A percentile compares a stretch with the other conserved stretches of the same genome.
These are phyloP conservation scores for Cyphomyrus discorhynchus DNA, from an alignment of 2,113 vertebrate species.

Conservation along the genomic window DNA sequence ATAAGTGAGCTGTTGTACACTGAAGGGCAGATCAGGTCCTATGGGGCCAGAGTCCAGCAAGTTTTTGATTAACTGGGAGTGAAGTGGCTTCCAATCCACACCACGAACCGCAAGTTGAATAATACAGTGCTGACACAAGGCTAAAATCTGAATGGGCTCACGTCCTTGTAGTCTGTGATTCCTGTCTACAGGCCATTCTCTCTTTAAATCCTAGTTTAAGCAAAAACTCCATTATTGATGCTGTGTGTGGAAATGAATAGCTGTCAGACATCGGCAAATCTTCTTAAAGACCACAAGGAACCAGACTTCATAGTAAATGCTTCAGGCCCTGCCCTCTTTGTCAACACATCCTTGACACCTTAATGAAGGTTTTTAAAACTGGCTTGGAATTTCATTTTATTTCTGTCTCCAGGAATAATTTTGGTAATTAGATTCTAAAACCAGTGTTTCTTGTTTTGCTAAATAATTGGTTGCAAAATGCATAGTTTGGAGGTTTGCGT, in stretches of 20 bases:
- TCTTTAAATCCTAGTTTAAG: background rate
- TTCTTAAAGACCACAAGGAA: background rate
- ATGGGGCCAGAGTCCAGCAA: background rate
- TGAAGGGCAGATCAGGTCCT: background rate
- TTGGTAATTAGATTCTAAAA: background rate
- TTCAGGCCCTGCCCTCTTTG: background rate
- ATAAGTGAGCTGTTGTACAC: background rate
- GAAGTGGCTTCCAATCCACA: background rate
- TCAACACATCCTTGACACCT: background rate
- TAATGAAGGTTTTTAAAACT: background rate
- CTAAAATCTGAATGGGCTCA: background rate
- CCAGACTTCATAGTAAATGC: background rate
- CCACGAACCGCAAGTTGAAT: background rate
- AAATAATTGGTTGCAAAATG: background rate
- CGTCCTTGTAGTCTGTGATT: background rate
- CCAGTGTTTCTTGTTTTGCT: background rate
- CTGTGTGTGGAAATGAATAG: background rate
- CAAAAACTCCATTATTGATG: background rate
- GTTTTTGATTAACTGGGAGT: background rate
- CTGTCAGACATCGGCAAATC: background rate
- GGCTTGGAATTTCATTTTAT: background rate
- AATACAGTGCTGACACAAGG: background rate
- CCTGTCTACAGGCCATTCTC: background rate
- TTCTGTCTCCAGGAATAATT: background rate
- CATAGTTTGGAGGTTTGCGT: background rate